These are phyloP conservation scores for Pseudolycoriella hygida DNA, from an alignment of 2,888 invertebrate genomes.

Conservation along the genomic window DNA sequence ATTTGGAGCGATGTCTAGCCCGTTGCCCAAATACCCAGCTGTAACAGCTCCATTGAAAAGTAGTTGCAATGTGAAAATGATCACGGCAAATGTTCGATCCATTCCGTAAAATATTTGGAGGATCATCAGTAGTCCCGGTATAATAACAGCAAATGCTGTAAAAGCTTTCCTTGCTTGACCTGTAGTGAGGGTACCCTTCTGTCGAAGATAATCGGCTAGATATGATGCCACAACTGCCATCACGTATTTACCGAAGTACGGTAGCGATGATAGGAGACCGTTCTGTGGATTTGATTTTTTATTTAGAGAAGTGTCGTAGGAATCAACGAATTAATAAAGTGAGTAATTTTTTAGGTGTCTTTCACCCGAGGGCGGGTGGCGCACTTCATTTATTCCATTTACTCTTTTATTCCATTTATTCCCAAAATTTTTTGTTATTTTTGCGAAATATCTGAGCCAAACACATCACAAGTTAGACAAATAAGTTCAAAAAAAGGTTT, in stretches of 20 bases:
- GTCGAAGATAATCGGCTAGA: conserved; percentile 52
- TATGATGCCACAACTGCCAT: conserved; percentile 59
- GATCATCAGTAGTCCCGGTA: conserved; percentile 55
- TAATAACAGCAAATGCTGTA: conserved; percentile 42
- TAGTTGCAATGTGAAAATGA: conserved; percentile 59
- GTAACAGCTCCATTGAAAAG: conserved; percentile 76
- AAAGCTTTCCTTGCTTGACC: conserved; percentile 55
- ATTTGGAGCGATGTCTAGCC: conserved; percentile 74
- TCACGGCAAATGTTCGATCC: conserved; percentile 51
- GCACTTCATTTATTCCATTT: too few relatives aligned
- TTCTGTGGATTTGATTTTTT: conserved; percentile 37
- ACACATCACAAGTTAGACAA: too few relatives aligned
- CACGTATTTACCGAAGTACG: conserved; percentile 71
- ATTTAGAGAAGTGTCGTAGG: too few relatives aligned
- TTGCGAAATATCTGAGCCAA: too few relatives aligned
- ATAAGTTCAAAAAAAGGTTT: too few relatives aligned
- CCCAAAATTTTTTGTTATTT: too few relatives aligned
- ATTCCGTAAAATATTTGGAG: conserved; percentile 54
- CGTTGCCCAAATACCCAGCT: conserved; percentile 71
- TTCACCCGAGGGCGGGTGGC: too few relatives aligned
- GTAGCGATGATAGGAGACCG: conserved; percentile 65
- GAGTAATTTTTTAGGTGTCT: too few relatives aligned
- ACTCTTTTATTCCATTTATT: too few relatives aligned
- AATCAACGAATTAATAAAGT: too few relatives aligned
- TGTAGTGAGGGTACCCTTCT: conserved; percentile 48